These are phyloP conservation scores for Rhagonycha fulva DNA, from an alignment of 2,888 invertebrate genomes.

Conservation along the genomic window DNA sequence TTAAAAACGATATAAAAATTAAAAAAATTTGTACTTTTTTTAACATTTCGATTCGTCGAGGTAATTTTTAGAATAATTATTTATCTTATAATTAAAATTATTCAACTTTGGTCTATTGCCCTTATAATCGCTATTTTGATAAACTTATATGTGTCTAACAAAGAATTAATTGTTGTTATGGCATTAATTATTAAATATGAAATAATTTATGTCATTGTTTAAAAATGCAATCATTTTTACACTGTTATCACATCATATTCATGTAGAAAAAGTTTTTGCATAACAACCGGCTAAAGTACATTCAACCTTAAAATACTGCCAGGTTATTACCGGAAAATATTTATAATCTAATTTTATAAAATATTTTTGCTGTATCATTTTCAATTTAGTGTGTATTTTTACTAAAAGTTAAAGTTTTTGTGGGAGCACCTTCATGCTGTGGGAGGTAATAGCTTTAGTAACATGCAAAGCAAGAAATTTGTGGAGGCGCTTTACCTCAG, in stretches of 20 bases:
- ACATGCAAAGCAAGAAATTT: no score
- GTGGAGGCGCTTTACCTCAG: no score
- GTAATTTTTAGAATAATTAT: no score
- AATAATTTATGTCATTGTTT: neutral
- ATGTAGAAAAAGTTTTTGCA: neutral
- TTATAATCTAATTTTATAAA: neutral
- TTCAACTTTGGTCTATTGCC: neutral
- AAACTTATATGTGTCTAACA: neutral
- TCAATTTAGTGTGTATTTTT: no score
- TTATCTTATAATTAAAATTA: neutral
- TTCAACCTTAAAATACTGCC: neutral
- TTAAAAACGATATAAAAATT: no score
- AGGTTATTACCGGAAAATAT: neutral
- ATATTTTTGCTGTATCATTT: no score
- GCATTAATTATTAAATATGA: neutral
- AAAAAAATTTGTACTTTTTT: no score
- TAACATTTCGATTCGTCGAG: no score
- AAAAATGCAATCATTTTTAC: neutral
- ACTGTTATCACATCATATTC: neutral
- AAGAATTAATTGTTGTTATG: neutral
- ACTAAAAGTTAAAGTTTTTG: no score
- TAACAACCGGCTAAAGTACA: neutral
- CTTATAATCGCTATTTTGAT: neutral
- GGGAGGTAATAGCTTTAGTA: no score
- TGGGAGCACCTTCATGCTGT: no score